Evolutionary conservation across 2,888 invertebrate species (phyloP).

Genomic region (Pyralis farinalis): DNA sequence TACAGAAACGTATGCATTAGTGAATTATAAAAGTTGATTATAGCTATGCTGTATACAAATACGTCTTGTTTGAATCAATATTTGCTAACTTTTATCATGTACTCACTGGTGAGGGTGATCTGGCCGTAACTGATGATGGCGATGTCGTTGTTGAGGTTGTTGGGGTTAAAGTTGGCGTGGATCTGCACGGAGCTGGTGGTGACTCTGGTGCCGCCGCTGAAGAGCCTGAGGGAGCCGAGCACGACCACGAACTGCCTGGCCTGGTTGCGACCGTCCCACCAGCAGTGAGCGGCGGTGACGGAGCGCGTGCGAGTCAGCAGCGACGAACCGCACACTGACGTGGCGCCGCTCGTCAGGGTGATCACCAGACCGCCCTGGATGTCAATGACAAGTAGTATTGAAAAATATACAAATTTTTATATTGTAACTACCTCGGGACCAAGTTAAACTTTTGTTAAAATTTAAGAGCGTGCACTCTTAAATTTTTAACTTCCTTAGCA

Average conservation of each 20-base stretch:
- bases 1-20: too few species aligned
- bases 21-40: too few species aligned
- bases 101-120: background rate
- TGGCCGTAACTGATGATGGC: background rate
- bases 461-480: too few species aligned
- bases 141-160: background rate
- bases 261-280: conserved; percentile 21
- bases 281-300: conserved; percentile 35
- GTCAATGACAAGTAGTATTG: too few species aligned
- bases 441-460: too few species aligned
- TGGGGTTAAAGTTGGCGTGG: conserved; percentile 2
- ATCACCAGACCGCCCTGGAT: background rate
- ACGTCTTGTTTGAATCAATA: too few species aligned
- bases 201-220: conserved; percentile 26
- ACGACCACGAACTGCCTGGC: conserved; percentile 28
- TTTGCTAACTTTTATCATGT: too few species aligned
- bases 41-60: too few species aligned
- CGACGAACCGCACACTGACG: conserved; percentile 30
- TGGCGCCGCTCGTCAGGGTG: conserved; percentile 5
- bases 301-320: conserved; percentile 22
- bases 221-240: conserved; percentile 25
- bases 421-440: too few species aligned
- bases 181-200: conserved; percentile 17
- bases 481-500: too few species aligned
- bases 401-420: too few species aligned